phyloP scores from a whole-genome alignment of 2,113 vertebrate genomes.

The Piprites chloris region DNA sequence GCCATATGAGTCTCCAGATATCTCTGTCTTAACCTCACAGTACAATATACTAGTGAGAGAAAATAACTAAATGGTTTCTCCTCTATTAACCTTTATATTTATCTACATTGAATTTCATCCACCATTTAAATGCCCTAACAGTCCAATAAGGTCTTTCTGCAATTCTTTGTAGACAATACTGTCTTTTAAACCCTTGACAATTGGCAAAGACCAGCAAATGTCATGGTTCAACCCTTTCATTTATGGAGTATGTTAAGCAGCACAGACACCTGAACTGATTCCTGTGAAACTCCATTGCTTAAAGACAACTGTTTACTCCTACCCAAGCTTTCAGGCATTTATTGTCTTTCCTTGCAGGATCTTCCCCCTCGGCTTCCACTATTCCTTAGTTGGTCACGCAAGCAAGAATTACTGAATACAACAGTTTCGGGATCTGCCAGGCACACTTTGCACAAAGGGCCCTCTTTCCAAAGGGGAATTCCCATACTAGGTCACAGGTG shows the following conservation, averaged over 20 bases:
- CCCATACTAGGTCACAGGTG: not conserved
- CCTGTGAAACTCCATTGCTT: not conserved
- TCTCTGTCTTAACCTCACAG: not conserved
- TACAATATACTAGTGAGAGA: not conserved
- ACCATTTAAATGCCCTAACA: not conserved
- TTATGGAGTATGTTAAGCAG: not conserved
- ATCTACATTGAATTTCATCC: not conserved
- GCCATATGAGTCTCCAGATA: rapidly evolving
- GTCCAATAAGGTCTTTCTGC: not conserved
- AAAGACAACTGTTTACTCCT: not conserved
- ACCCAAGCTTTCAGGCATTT: not conserved
- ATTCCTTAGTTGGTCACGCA: not conserved
- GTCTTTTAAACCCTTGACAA: not conserved
- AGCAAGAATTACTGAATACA: not conserved
- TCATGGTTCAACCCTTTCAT: not conserved
- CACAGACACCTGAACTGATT: not conserved
- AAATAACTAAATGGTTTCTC: not conserved
- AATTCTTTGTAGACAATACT: not conserved
- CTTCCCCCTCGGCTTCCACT: not conserved
- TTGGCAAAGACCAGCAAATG: not conserved
- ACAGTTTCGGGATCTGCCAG: not conserved
- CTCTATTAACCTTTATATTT: not conserved
- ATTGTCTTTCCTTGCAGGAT: not conserved
- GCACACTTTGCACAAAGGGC: not conserved
- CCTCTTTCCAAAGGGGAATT: not conserved